These are phyloP conservation scores for Pseudomyrmex pallidus DNA, from an alignment of 1,140 invertebrate genomes.

Conservation along the genomic window DNA sequence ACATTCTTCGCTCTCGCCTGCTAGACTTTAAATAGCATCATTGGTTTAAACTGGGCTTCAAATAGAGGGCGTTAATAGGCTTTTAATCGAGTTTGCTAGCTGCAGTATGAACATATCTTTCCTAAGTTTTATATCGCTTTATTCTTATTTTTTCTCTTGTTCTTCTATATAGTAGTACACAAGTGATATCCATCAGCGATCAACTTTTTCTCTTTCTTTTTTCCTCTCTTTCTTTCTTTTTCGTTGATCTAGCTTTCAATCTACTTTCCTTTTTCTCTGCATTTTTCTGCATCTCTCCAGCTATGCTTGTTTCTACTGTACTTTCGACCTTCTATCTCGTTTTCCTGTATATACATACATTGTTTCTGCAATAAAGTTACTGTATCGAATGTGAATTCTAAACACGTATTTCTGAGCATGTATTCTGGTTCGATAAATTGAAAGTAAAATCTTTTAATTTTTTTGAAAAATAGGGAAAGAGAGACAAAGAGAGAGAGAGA, in stretches of 20 bases:
- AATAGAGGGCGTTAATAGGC: constrained; percentile 46
- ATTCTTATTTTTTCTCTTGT: constrained; percentile 24
- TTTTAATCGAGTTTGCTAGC: constrained; percentile 64
- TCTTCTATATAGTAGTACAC: constrained; percentile 31
- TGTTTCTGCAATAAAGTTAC: no score
- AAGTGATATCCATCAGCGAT: constrained; percentile 12
- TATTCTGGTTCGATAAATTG: constrained; percentile 43
- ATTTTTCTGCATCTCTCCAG: constrained; percentile 14
- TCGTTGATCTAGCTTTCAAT: background rate
- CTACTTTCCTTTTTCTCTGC: constrained; percentile 1
- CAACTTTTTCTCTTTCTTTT: constrained; percentile 41
- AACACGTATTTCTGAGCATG: constrained; percentile 15
- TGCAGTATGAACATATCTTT: constrained; percentile 54
- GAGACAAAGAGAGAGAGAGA: no score
- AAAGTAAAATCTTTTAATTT: constrained; percentile 21
- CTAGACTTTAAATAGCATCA: no score
- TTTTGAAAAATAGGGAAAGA: background rate
- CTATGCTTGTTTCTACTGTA: background rate
- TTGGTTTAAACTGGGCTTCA: background rate
- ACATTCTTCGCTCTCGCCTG: no score
- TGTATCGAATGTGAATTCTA: constrained; percentile 39
- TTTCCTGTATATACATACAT: background rate
- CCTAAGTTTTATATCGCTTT: constrained; percentile 6
- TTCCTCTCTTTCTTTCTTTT: background rate
- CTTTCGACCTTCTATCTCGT: constrained; percentile 10